Percentiles rank a stretch among this genome's conserved stretches.
phyloP scores from a whole-genome alignment of 2,888 invertebrate genomes.

The Phrixothrix hirtus region DNA sequence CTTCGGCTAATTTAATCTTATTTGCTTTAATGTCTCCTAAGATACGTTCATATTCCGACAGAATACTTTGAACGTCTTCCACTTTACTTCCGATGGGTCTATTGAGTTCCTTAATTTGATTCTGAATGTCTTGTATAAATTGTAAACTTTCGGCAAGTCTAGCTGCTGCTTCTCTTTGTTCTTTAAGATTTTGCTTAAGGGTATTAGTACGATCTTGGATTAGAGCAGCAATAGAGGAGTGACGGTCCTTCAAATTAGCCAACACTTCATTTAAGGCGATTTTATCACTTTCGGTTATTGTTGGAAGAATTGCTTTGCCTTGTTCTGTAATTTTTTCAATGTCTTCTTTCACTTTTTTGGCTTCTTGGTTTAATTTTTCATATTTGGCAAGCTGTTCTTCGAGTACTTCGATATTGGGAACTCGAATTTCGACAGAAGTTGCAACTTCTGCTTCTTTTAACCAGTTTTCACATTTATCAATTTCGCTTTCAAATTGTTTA shows the following conservation, averaged over 20 bases:
- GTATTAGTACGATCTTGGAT: slow-evolving; percentile 76
- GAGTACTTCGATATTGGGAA: slow-evolving; percentile 78
- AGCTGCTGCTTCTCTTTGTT: slow-evolving; percentile 79
- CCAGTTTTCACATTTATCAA: slow-evolving; percentile 85
- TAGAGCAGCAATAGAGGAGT: slow-evolving; percentile 71
- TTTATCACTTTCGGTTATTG: slow-evolving; percentile 84
- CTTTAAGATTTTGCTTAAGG: slow-evolving; percentile 76
- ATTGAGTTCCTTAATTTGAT: slow-evolving; percentile 78
- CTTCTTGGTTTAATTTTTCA: slow-evolving; percentile 75
- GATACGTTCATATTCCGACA: slow-evolving; percentile 77
- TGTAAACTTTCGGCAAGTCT: slow-evolving; percentile 78
- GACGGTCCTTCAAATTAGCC: slow-evolving; percentile 77
- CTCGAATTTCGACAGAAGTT: slow-evolving; percentile 77
- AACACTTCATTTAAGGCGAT: slow-evolving; percentile 80
- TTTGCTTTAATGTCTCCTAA: slow-evolving; percentile 76
- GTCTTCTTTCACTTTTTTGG: slow-evolving; percentile 69
- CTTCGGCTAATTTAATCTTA: slow-evolving; percentile 74
- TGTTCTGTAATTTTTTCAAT: slow-evolving; percentile 78
- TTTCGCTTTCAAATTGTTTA: slow-evolving; percentile 78
- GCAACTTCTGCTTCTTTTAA: slow-evolving; percentile 88
- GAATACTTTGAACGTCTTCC: slow-evolving; percentile 85
- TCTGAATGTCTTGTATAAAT: slow-evolving; percentile 81
- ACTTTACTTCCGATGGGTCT: slow-evolving; percentile 85
- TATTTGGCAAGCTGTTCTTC: slow-evolving; percentile 89
- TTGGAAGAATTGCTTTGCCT: slow-evolving; percentile 77